phyloP scores from a whole-genome alignment of 2,113 vertebrate species.

The Cyprinodon variegatus region DNA sequence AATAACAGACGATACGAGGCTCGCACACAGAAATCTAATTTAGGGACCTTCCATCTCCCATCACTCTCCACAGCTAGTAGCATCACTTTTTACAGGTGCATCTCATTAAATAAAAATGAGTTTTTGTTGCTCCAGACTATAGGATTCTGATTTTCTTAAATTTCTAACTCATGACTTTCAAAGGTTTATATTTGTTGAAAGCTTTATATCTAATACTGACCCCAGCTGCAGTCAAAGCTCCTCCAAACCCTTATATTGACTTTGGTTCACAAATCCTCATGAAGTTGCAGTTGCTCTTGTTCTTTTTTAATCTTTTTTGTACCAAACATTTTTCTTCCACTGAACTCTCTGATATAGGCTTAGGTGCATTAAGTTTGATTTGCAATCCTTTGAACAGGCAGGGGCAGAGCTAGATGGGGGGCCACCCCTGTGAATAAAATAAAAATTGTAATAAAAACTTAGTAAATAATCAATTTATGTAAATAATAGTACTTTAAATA shows the following conservation, averaged over 20 bases:
- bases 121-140: background rate
- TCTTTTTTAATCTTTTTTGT: no score
- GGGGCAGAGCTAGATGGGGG: no score
- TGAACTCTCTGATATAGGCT: background rate
- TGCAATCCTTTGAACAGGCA: background rate
- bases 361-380: background rate
- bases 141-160: background rate
- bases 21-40: background rate
- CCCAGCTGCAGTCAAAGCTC: no score
- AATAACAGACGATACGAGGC: slow-evolving; percentile 47
- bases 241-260: no score
- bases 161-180: no score
- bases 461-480: no score
- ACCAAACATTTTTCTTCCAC: background rate
- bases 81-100: background rate
- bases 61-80: background rate
- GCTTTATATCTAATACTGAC: no score
- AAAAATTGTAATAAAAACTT: no score
- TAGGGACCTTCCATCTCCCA: background rate
- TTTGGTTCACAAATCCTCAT: background rate
- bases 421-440: no score
- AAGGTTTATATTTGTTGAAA: no score
- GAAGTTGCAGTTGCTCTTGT: background rate
- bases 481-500: no score
- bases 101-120: background rate